Conservation (phyloP, 1,140 invertebrate species). For the Aphelinus certus region DNA sequence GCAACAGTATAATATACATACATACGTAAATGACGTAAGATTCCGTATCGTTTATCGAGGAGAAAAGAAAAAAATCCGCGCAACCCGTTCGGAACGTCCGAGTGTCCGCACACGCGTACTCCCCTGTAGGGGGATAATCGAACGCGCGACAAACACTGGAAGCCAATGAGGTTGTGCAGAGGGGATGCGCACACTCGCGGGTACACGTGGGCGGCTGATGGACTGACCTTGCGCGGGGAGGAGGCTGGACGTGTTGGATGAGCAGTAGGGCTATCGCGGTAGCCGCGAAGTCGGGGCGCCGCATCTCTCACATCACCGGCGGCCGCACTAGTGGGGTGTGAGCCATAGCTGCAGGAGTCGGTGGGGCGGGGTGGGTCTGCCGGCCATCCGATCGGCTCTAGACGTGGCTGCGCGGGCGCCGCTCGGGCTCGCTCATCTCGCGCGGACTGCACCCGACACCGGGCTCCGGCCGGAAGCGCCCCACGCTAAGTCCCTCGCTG, state of each 20-base stretch:
- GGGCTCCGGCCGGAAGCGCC: neutral
- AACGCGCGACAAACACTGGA: too few species aligned
- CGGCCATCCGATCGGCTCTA: too few species aligned
- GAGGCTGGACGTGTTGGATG: conserved; percentile 59
- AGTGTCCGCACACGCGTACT: too few species aligned
- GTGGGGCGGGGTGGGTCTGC: neutral
- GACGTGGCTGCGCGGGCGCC: neutral
- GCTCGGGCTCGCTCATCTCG: conserved; percentile 2
- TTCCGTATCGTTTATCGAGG: too few species aligned
- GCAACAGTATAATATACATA: too few species aligned
- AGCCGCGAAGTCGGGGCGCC: conserved; percentile 65
- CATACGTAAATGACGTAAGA: too few species aligned
- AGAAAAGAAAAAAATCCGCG: too few species aligned
- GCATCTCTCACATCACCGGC: conserved; percentile 65
- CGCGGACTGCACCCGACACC: neutral
- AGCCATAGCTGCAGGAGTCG: neutral
- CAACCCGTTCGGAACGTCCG: too few species aligned
- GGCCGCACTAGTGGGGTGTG: neutral
- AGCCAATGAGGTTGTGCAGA: too few species aligned
- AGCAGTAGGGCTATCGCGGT: conserved; percentile 65
- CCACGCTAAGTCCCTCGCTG: neutral
- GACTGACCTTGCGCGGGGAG: conserved; percentile 56
- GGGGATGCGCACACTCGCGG: too few species aligned
- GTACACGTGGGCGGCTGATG: too few species aligned
- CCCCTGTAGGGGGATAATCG: too few species aligned